Base-by-base conservation (phyloP, 2,888 invertebrate genomes). In the Mellilla xanthometata region DNA sequence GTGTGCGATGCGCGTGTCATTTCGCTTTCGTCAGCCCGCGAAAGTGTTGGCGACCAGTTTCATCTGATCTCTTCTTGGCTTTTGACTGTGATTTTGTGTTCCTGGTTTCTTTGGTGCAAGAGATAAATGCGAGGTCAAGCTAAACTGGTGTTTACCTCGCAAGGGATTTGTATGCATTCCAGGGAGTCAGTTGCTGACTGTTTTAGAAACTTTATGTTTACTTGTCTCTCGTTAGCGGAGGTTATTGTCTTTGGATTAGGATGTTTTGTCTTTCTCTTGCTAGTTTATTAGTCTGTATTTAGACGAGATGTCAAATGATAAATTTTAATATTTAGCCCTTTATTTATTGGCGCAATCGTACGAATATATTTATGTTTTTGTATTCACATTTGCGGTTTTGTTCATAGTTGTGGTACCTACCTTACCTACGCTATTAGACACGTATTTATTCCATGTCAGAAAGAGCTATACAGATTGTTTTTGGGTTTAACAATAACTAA, bases 1-100 rank as follows among this genome's bases (percentile, higher is more conserved):
- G 60, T 57, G 74, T 72, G 69, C 67, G 63, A 67, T 60, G 19
- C 63, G 58, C 63, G 52, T 65, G 68, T 70, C 70, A 62, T 67
- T 70, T 68, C 62, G 58, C 59, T 68, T 66, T 68, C 56, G 57
- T 67, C 60, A 60, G 55, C 53, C 60, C 64, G 74, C 72, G 69
- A 75, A 72, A 69, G 63, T 65, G 51, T 56, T 15, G 49, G 48
- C 56, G 49, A 29, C 70, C 62, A 61, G 46, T 52, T 7, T 49
- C 46, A 12, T 39, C 47, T 62, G 69, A 68, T 51, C 69, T 57
- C 31, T 53, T 32, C 32, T 34, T 13, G 15, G 9, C 34, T 15
- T 36, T 48, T 53, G 39, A 42, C 43, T 8, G 22, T 39, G 9
- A 12, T 31, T 19, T 19, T 46, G 41, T 45, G 15, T 12, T 48